Conservation (phyloP, 2,888 invertebrate genomes). For the Heteropelma amictum region DNA sequence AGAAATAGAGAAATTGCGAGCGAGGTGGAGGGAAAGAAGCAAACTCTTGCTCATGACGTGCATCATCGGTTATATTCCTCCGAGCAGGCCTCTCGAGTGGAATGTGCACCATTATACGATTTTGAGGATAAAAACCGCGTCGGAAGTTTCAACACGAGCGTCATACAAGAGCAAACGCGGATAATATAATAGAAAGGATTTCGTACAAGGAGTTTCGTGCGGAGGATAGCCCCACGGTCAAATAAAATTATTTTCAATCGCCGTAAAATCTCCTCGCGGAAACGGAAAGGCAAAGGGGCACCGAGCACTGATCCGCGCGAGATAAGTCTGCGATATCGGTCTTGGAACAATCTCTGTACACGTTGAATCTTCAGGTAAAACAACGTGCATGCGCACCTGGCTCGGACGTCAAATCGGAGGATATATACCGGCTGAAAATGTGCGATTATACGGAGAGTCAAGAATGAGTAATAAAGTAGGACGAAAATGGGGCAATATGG, state of each 20-base stretch:
- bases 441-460: background rate
- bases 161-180: background rate
- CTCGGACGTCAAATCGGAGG: slow-evolving; percentile 67
- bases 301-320: slow-evolving; percentile 30
- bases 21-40: background rate
- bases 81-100: background rate
- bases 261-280: background rate
- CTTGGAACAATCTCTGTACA: slow-evolving; percentile 31
- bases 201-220: slow-evolving; percentile 32
- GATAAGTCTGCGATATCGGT: no score
- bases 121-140: no score
- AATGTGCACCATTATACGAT: no score
- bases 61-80: slow-evolving; percentile 1
- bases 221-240: slow-evolving; percentile 48
- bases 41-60: slow-evolving; percentile 12
- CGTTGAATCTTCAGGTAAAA: slow-evolving; percentile 52
- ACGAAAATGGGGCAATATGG: background rate
- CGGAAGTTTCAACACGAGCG: slow-evolving; percentile 31
- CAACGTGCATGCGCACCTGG: slow-evolving; percentile 64
- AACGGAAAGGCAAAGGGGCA: background rate
- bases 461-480: background rate
- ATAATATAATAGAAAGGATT: background rate
- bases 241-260: slow-evolving; percentile 54
- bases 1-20: no score
- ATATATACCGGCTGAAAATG: slow-evolving; percentile 24